Evolutionary conservation across 2,113 vertebrate genomes (phyloP), one percentile per base, ranked within the genome.

Genomic region (Notothenia coriiceps): DNA sequence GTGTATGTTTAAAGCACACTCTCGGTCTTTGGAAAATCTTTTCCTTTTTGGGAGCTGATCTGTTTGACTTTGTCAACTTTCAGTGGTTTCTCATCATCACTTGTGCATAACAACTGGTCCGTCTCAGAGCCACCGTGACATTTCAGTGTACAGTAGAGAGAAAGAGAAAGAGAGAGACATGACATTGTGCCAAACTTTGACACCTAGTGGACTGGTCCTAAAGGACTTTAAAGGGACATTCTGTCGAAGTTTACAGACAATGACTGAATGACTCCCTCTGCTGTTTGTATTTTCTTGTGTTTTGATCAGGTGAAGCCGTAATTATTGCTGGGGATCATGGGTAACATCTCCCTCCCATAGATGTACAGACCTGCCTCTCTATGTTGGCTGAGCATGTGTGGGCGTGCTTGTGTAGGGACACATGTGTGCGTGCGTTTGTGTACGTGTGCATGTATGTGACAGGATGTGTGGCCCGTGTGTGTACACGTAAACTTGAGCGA

Each of bases 21-120:
- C 70, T 83, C 76, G 63, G 75, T 88, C 76, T 86, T 70, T 60
- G 70, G 73, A 97, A 96, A 93, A 95, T 95, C 94, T 88, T 87
- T 96, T 96, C 95, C 80, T 76, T 84, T 84, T 60, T 94, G 95
- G 95, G 95, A 96, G 95, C 94, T 92, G 95, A 95, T 96, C 93
- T 96, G 69, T 90, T 83, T 96, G 93, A 96, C 96, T 95, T 92
- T 95, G 96, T 97, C 95, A 96, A 95, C 95, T 95, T 94, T 94
- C 94, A 95, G 92, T 96, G 82, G 74, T 95, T 96, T 96, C 94
- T 97, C 96, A 96, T 97, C 94, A 94, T 96, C 94, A 95, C 90
- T 95, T 96, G 74, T 79, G 71, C 96, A 95, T 88, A 66, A 51
- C 96, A 97, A 95, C 95, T 95, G 93, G 94, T 97, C 95, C 94